phyloP scores from a whole-genome alignment of 1,140 invertebrate species.

The Plectus sambesii region DNA sequence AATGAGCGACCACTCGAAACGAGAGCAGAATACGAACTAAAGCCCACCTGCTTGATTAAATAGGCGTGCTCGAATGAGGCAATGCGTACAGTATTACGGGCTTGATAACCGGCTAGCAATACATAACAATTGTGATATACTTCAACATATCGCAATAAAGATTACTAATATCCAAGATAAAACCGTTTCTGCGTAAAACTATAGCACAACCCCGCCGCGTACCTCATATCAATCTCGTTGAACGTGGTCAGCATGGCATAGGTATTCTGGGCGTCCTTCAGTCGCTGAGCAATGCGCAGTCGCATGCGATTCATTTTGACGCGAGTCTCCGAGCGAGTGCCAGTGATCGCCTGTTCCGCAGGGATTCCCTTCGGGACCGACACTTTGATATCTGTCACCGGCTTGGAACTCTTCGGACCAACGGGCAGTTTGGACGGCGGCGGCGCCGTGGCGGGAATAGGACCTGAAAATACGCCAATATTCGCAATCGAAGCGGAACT shows the following conservation, averaged over 20 bases:
- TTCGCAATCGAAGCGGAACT: no score
- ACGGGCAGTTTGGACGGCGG: background rate
- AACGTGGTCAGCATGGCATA: conserved; percentile 99
- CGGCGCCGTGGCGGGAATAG: background rate
- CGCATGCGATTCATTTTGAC: conserved; percentile 99
- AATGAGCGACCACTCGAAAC: no score
- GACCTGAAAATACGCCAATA: no score
- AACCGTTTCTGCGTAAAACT: conserved; percentile 17
- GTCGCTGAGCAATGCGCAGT: conserved; percentile 75
- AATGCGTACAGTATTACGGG: no score
- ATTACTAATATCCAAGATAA: conserved; percentile 10
- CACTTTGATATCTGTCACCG: no score
- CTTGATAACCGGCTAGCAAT: no score
- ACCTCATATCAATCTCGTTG: conserved; percentile 92
- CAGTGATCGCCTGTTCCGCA: conserved; percentile 36
- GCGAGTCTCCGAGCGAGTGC: conserved; percentile 33
- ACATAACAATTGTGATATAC: conserved; percentile 6
- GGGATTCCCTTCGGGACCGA: conserved; percentile 25
- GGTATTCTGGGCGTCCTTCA: conserved; percentile 96
- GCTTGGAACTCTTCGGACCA: background rate
- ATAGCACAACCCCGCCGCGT: background rate
- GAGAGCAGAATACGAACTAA: no score
- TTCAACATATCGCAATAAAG: no score
- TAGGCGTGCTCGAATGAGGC: no score
- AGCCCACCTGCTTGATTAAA: no score